These are phyloP conservation scores for Augochlora pura DNA, from an alignment of 1,140 invertebrate genomes.

Conservation along the genomic window DNA sequence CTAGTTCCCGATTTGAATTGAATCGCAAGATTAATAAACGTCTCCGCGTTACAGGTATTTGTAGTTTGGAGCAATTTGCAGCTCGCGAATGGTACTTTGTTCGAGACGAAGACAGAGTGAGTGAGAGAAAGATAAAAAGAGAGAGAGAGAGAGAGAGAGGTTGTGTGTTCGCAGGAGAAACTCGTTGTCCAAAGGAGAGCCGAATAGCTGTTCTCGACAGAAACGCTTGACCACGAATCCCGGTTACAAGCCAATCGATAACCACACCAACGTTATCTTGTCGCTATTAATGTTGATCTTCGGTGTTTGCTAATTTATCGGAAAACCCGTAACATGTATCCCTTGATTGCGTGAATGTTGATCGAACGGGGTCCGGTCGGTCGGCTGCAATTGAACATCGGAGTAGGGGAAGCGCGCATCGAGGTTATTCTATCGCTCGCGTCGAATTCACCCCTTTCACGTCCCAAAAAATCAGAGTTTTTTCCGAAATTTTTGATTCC, in stretches of 20 bases:
- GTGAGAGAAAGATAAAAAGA: too few species aligned
- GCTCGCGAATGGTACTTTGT: too few species aligned
- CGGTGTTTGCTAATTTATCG: conserved; percentile 14
- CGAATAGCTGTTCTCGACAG: neutral
- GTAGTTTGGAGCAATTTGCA: too few species aligned
- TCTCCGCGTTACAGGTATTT: too few species aligned
- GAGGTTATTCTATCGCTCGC: too few species aligned
- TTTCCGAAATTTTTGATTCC: too few species aligned
- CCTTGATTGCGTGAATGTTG: conserved; percentile 3
- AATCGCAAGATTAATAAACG: too few species aligned
- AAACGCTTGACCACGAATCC: neutral
- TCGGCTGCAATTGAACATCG: neutral
- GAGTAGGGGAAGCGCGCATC: neutral
- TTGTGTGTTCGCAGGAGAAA: neutral
- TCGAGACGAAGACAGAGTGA: neutral
- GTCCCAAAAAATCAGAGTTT: too few species aligned
- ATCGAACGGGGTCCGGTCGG: neutral
- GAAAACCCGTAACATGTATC: neutral
- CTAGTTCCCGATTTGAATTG: too few species aligned
- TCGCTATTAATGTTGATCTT: conserved; percentile 28
- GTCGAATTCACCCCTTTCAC: too few species aligned
- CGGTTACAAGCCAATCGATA: conserved; percentile 25
- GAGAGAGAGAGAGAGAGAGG: too few species aligned
- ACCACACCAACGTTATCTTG: conserved; percentile 14
- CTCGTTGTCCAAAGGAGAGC: neutral